Evolutionary conservation across 2,113 vertebrate genomes (phyloP).

Genomic region (Poeciliopsis turrubarensis): DNA sequence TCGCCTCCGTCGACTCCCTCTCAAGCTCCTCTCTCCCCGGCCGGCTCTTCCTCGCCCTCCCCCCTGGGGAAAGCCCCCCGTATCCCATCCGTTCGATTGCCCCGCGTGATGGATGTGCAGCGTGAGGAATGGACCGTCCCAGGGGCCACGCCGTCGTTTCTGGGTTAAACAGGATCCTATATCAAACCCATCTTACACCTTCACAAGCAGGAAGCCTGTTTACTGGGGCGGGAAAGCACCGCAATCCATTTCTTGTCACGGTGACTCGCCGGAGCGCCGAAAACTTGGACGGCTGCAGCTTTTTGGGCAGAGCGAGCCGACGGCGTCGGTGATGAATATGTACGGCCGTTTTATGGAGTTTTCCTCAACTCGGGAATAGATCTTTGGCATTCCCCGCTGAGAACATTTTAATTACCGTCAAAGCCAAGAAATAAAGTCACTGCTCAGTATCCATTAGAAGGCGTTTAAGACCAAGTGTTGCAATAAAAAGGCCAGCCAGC

Average conservation of each 20-base stretch:
- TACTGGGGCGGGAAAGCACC: slow-evolving; percentile 69
- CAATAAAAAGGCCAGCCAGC: neutral
- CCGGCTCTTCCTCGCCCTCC: slow-evolving; percentile 53
- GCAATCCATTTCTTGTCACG: slow-evolving; percentile 70
- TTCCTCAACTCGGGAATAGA: neutral
- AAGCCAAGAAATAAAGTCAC: neutral
- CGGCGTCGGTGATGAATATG: slow-evolving; percentile 45
- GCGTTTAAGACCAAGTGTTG: neutral
- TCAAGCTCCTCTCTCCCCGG: slow-evolving; percentile 33
- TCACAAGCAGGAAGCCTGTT: slow-evolving; percentile 70
- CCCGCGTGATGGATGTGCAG: slow-evolving; percentile 76
- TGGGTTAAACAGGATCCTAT: slow-evolving; percentile 79
- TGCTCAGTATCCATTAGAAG: neutral
- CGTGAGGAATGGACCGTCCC: slow-evolving; percentile 71
- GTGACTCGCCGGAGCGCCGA: slow-evolving; percentile 55
- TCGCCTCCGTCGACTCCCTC: slow-evolving; percentile 50
- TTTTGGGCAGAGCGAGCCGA: slow-evolving; percentile 33
- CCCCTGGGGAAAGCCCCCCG: slow-evolving; percentile 53
- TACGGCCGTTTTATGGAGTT: slow-evolving; percentile 33
- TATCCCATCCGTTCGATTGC: slow-evolving; percentile 74
- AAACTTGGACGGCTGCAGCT: slow-evolving; percentile 42
- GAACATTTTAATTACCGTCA: neutral
- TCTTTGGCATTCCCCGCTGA: neutral
- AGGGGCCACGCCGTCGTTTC: slow-evolving; percentile 65
- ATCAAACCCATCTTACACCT: slow-evolving; percentile 74